A percentile compares a stretch with the other conserved stretches of the same genome.
These are phyloP conservation scores for Cnemophilus loriae DNA, from an alignment of 2,113 vertebrate genomes.

Conservation along the genomic window DNA sequence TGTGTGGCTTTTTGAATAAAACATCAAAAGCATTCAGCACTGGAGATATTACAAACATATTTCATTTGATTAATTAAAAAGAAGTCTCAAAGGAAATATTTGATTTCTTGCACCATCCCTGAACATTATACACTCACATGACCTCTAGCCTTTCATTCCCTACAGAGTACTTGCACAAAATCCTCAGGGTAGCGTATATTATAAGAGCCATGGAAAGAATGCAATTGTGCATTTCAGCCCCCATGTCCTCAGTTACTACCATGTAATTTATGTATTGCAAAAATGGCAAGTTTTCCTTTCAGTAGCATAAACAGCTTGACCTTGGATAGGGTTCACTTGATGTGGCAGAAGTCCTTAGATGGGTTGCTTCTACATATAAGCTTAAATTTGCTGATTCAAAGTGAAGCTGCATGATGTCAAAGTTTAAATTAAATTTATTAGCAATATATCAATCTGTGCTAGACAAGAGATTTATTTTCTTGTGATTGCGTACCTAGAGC, in stretches of 20 bases:
- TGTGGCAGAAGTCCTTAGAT: neutral
- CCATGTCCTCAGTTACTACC: neutral
- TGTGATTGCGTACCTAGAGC: neutral
- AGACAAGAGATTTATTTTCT: neutral
- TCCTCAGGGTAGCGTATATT: slow-evolving; percentile 28
- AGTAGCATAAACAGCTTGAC: slow-evolving; percentile 2
- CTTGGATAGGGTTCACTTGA: neutral
- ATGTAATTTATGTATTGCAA: slow-evolving; percentile 31
- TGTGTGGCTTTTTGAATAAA: slow-evolving; percentile 28
- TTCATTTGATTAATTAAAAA: slow-evolving; percentile 57
- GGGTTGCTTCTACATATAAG: neutral
- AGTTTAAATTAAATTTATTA: neutral
- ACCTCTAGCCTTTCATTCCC: slow-evolving; percentile 39
- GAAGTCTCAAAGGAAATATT: neutral
- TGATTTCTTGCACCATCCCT: slow-evolving; percentile 3
- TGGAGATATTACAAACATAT: slow-evolving; percentile 32
- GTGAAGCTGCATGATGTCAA: neutral
- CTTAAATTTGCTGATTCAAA: neutral
- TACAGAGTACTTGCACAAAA: slow-evolving; percentile 14
- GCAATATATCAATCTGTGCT: neutral
- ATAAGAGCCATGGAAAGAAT: slow-evolving; percentile 44
- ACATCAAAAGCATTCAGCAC: neutral
- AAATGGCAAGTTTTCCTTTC: slow-evolving; percentile 34
- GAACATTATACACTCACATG: neutral
- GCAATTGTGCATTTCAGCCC: neutral